phyloP scores from a whole-genome alignment of 1,140 invertebrate genomes.

The Dolichoris vasculosae region DNA sequence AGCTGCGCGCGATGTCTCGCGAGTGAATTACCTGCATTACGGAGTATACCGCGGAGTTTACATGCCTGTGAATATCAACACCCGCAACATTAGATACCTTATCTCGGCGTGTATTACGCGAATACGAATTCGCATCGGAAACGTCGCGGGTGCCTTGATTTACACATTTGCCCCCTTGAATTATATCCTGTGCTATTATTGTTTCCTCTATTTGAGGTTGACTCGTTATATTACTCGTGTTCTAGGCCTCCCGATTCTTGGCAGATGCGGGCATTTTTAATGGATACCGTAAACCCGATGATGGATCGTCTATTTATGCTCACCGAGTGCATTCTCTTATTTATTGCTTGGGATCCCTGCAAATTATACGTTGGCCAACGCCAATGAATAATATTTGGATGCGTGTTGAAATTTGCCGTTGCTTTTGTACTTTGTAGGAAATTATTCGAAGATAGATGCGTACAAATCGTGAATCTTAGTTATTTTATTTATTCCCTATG shows the following conservation, averaged over 20 bases:
- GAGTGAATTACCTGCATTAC: not conserved
- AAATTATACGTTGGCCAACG: not conserved
- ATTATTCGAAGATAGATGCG: not conserved
- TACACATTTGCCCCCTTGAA: not conserved
- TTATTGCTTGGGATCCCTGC: not conserved
- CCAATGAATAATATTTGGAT: not conserved
- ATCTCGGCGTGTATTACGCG: not conserved
- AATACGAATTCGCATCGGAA: not conserved
- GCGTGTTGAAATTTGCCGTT: not conserved
- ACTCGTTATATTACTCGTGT: not conserved
- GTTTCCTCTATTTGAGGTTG: not conserved
- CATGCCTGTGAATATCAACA: not conserved
- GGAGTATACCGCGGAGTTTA: not conserved
- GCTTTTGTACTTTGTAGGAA: not conserved
- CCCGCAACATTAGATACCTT: not conserved
- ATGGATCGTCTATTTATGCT: not conserved
- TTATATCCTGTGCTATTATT: not conserved
- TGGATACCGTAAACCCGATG: not conserved
- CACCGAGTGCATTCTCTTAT: not conserved
- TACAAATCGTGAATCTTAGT: not conserved
- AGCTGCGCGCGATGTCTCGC: not conserved
- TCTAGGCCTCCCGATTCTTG: not conserved
- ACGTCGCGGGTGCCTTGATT: not conserved
- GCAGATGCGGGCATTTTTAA: not conserved
- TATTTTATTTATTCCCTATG: not conserved